These are phyloP conservation scores for Synergus umbraculus DNA, from an alignment of 2,888 invertebrate genomes.

Conservation along the genomic window DNA sequence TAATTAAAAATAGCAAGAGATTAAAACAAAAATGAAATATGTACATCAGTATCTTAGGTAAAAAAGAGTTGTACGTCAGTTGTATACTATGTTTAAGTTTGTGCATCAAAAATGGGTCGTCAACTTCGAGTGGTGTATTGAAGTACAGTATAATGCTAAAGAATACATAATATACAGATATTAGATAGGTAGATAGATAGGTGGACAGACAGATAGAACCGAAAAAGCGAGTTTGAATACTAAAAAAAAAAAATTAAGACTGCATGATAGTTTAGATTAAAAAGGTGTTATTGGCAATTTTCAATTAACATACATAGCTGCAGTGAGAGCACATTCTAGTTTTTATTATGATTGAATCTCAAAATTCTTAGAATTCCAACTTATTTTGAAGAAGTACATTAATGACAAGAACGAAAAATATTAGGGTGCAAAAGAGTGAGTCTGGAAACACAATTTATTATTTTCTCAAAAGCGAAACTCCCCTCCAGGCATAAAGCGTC, in stretches of 20 bases:
- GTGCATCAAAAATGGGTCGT: background rate
- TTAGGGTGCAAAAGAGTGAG: no score
- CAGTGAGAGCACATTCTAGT: background rate
- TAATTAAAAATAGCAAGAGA: no score
- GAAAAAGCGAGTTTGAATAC: background rate
- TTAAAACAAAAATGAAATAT: background rate
- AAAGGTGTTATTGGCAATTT: background rate
- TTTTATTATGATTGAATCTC: background rate
- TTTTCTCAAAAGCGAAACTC: no score
- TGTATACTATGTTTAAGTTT: background rate
- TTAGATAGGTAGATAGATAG: slow-evolving; percentile 59
- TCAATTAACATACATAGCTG: background rate
- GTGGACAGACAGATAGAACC: slow-evolving; percentile 43
- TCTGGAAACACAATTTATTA: no score
- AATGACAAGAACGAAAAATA: no score
- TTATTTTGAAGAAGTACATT: no score
- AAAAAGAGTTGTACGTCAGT: background rate
- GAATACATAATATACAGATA: slow-evolving; percentile 55
- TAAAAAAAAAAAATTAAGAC: no score
- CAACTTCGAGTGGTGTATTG: slow-evolving; percentile 62
- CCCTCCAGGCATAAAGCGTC: no score
- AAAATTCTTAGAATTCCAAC: no score
- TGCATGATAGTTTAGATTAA: background rate
- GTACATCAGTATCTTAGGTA: background rate
- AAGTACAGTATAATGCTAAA: slow-evolving; percentile 43